These are phyloP conservation scores for Chionis minor DNA, from an alignment of 2,113 vertebrate genomes.

Conservation along the genomic window DNA sequence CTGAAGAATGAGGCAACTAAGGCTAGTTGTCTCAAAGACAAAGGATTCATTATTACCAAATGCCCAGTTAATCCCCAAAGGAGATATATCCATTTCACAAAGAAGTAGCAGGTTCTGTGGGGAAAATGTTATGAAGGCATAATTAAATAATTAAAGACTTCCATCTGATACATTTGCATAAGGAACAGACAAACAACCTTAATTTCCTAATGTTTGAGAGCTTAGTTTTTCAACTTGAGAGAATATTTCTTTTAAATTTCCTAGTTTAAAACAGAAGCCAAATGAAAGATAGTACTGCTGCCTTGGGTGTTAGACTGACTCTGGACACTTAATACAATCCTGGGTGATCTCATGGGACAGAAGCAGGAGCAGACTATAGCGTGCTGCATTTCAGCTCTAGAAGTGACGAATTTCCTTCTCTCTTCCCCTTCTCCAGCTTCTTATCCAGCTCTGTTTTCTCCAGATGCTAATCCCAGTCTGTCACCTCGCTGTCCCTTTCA, in stretches of 20 bases:
- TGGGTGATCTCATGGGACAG: not conserved
- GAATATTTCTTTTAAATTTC: not conserved
- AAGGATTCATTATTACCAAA: slow-evolving; percentile 22
- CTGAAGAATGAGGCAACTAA: not conserved
- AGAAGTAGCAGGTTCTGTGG: not conserved
- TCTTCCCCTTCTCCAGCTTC: not conserved
- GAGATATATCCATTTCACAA: not conserved
- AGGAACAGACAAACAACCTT: not conserved
- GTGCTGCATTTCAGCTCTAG: rapidly evolving
- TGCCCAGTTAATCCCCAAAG: not conserved
- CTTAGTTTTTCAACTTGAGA: not conserved
- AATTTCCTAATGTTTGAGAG: not conserved
- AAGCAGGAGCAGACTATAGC: not conserved
- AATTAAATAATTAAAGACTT: slow-evolving; percentile 30
- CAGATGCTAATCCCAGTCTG: not conserved
- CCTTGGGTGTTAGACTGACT: not conserved
- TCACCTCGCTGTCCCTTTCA: not conserved
- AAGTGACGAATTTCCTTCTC: not conserved
- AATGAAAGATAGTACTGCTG: not conserved
- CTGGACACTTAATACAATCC: not conserved
- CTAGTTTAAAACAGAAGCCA: not conserved
- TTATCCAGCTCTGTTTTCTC: not conserved
- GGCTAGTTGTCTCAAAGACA: not conserved
- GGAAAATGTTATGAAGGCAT: not conserved
- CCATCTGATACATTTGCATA: not conserved